A percentile compares a stretch with the other conserved stretches of the same genome.
Conservation (phyloP, 2,113 vertebrate species). For the Casuarius casuarius region DNA sequence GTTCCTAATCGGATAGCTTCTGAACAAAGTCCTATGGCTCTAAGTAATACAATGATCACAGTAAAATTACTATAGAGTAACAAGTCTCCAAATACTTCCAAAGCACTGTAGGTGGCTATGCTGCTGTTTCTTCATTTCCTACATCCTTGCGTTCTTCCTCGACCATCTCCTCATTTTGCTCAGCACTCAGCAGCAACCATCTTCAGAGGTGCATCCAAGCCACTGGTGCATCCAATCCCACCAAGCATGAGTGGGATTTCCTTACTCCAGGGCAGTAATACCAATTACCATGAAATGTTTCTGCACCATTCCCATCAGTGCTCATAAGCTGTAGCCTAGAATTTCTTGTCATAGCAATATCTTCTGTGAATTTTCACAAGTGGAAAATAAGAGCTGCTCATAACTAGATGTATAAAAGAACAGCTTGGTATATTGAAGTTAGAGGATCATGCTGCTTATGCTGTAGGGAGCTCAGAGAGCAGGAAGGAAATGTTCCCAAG, state of each 20-base stretch:
- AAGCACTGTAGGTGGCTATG: neutral
- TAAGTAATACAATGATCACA: neutral
- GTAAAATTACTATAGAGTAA: neutral
- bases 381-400: neutral
- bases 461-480: neutral
- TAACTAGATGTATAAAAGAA: neutral
- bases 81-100: neutral
- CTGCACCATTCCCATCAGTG: neutral
- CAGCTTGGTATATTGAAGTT: neutral
- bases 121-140: neutral
- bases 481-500: slow-evolving; percentile 42
- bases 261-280: neutral
- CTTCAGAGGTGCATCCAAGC: neutral
- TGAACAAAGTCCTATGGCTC: neutral
- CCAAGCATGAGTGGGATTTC: neutral
- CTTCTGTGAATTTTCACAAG: neutral
- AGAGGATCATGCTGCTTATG: neutral
- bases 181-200: neutral
- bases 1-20: neutral
- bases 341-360: neutral
- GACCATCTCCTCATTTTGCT: neutral
- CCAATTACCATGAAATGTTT: neutral
- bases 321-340: neutral
- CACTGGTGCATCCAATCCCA: neutral
- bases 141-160: neutral